Conservation (phyloP, 2,888 invertebrate genomes). For the Limenitis camilla region DNA sequence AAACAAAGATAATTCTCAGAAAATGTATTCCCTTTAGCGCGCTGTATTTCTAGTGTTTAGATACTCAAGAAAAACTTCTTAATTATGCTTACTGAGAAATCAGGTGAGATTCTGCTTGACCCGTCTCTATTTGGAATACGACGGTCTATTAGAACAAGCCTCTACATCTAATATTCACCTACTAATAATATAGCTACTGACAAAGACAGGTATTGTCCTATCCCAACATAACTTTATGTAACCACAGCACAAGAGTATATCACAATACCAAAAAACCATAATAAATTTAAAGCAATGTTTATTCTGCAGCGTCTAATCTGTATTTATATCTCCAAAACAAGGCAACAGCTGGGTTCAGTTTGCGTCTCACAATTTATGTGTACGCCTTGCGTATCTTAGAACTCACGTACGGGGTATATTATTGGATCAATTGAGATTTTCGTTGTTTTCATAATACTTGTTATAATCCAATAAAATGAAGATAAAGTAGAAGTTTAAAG, state of each 20-base stretch:
- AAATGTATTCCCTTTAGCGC: too few species aligned
- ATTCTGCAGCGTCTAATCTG: slow-evolving; percentile 47
- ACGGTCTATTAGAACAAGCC: too few species aligned
- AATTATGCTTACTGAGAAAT: too few species aligned
- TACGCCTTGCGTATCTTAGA: slow-evolving; percentile 42
- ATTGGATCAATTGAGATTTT: slow-evolving; percentile 25
- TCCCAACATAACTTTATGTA: neutral
- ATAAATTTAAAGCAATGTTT: slow-evolving; percentile 50
- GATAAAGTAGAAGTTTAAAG: too few species aligned
- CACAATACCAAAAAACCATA: neutral
- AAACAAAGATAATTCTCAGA: too few species aligned
- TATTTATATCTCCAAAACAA: slow-evolving; percentile 69
- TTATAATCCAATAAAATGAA: neutral
- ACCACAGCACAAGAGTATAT: neutral
- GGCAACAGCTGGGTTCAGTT: slow-evolving; percentile 67
- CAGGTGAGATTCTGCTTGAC: too few species aligned
- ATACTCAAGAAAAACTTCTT: too few species aligned
- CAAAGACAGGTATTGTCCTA: too few species aligned
- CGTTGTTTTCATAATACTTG: neutral
- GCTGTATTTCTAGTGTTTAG: too few species aligned
- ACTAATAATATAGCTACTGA: too few species aligned
- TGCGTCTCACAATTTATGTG: slow-evolving; percentile 62
- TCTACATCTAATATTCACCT: too few species aligned
- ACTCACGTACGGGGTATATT: slow-evolving; percentile 41
- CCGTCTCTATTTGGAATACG: too few species aligned